Evolutionary conservation across 2,888 invertebrate species (phyloP), one percentile per base, ranked within the genome.

Genomic region (Calliphora vomitoria): DNA sequence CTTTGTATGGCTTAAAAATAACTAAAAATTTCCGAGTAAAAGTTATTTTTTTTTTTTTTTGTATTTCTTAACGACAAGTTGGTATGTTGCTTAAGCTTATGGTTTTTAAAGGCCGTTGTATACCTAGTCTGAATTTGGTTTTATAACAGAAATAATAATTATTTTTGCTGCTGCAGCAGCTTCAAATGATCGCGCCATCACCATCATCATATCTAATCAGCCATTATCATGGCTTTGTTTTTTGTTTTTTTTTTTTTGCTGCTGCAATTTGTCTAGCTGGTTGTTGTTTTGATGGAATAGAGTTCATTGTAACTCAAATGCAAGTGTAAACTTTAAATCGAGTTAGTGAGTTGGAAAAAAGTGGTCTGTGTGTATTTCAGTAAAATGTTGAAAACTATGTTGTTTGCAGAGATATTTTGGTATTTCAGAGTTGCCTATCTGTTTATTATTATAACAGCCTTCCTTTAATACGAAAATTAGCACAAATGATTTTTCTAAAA

Each of bases 231-330:
- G 79, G 85, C 71, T 85, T 82, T 38, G 50, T 55, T 47, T 44
- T 44, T 44, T 44, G 41, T 85, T 82, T 31, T 50, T 55, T 47
- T 44, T 44, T 8, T 44, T 44, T 31, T 85, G 69, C 82, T 87
- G 85, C 74, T 79, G 87, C 85, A 82, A 82, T 78, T 82, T 87
- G 87, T 82, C 62, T 79, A 69, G 20, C 62, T 81, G 58, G 31
- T 58, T 72, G 74, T 80, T 75, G 44, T 31, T 79, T 68, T 84
- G 66, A 72, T 86, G 75, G 15, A 75, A 60, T 84, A 87, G 82
- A 87, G 87, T 87, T 87, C 87, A 87, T 87, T 87, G 87, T 82
- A 87, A 87, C 87, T 66, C 41, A 44, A 83, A 53, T 83, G 31
- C 82, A 82, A 82, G 82, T 76, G 76, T 69, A 76, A 82, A 60